Conservation (phyloP, 2,888 invertebrate genomes). For the Phragmatobia fuliginosa region DNA sequence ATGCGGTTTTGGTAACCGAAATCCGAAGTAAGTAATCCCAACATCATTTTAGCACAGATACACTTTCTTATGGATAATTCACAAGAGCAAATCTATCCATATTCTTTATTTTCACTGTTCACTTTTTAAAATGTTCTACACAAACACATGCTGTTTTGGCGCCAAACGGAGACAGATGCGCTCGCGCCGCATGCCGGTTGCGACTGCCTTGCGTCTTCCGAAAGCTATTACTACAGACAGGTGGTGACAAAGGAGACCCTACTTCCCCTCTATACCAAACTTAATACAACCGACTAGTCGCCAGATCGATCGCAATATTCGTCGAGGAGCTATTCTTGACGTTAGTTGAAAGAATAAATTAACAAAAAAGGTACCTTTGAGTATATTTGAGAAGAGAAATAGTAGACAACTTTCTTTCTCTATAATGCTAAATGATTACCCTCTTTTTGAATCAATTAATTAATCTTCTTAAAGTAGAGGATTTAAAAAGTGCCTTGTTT, state of each 20-base stretch:
- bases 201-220: conserved; percentile 77
- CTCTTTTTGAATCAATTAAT: neutral
- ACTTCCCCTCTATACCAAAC: conserved; percentile 72
- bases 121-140: conserved; percentile 40
- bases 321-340: conserved; percentile 40
- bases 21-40: conserved; percentile 78
- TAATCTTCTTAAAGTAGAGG: neutral
- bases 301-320: conserved; percentile 53
- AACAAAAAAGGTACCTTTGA: conserved; percentile 10
- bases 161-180: conserved; percentile 80
- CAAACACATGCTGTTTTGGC: conserved; percentile 70
- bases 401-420: conserved; percentile 3
- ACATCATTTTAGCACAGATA: conserved; percentile 64
- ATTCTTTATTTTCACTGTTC: conserved; percentile 17
- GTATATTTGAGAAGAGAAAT: conserved; percentile 9
- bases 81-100: conserved; percentile 23
- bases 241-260: conserved; percentile 81
- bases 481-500: neutral
- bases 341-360: conserved; percentile 19
- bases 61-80: conserved; percentile 19
- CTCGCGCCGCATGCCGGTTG: conserved; percentile 67
- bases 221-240: conserved; percentile 81
- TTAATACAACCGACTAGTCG: conserved; percentile 55
- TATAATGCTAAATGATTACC: neutral
- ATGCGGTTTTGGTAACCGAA: conserved; percentile 78